Conservation (phyloP, 2,888 invertebrate genomes). For the Tyria jacobaeae region DNA sequence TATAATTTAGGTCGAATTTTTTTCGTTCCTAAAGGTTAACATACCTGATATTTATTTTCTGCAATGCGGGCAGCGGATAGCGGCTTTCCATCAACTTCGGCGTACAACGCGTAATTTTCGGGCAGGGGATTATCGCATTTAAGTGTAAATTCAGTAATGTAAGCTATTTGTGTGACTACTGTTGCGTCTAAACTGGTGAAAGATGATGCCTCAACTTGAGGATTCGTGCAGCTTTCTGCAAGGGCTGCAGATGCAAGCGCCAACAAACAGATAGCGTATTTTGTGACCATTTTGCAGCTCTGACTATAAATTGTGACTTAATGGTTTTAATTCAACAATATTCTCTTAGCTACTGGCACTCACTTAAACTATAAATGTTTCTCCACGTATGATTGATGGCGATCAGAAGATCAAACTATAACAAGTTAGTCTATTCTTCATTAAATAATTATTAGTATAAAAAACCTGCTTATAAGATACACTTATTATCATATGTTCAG, state of each 20-base stretch:
- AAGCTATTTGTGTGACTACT: conserved; percentile 95
- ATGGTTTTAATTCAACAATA: conserved; percentile 53
- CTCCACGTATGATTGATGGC: conserved; percentile 44
- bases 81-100: conserved; percentile 95
- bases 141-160: conserved; percentile 95
- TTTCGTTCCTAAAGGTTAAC: conserved; percentile 36
- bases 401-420: conserved; percentile 29
- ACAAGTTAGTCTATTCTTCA: neutral
- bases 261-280: conserved; percentile 66
- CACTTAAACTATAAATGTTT: conserved; percentile 25
- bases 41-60: conserved; percentile 94
- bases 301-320: conserved; percentile 55
- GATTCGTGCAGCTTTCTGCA: conserved; percentile 82
- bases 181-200: conserved; percentile 98
- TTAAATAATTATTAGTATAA: neutral
- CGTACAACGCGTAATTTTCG: conserved; percentile 92
- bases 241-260: conserved; percentile 62
- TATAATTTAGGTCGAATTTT: neutral
- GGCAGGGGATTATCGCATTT: conserved; percentile 90
- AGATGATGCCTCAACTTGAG: conserved; percentile 90
- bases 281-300: conserved; percentile 80
- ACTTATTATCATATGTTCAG: neutral
- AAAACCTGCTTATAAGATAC: neutral
- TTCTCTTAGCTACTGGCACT: conserved; percentile 11
- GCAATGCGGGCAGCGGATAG: conserved; percentile 93